These are phyloP conservation scores for Garra rufa DNA, from an alignment of 2,113 vertebrate species.

Conservation along the genomic window DNA sequence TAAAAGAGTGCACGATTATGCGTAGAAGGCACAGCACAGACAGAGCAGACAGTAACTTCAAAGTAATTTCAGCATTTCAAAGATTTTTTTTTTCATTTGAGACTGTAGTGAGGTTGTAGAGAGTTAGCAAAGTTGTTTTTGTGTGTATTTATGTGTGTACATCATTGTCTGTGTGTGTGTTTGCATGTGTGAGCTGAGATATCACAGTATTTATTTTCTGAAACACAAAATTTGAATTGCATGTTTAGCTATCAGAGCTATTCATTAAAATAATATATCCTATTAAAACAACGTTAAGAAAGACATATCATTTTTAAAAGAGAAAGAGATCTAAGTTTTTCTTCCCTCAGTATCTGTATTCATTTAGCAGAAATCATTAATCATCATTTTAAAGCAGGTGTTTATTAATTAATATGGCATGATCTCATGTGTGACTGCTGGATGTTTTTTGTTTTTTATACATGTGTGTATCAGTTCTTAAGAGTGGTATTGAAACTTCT, in stretches of 20 bases:
- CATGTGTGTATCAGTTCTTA: background rate
- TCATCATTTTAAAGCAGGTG: background rate
- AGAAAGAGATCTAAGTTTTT: background rate
- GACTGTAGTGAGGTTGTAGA: background rate
- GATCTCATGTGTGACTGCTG: background rate
- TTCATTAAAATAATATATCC: constrained; percentile 61
- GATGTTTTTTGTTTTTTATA: background rate
- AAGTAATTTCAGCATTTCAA: background rate
- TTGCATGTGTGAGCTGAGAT: constrained; percentile 69
- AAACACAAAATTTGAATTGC: constrained; percentile 77
- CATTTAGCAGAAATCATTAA: background rate
- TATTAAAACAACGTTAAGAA: background rate
- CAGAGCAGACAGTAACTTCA: background rate
- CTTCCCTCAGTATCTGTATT: background rate
- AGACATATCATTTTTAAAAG: background rate
- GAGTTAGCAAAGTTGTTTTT: constrained; percentile 58
- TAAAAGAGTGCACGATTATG: constrained; percentile 51
- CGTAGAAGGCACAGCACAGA: background rate
- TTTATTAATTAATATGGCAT: background rate
- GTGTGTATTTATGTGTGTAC: constrained; percentile 18
- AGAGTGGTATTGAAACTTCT: background rate
- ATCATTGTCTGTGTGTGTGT: constrained; percentile 41
- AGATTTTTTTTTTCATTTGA: background rate
- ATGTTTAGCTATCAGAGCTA: constrained; percentile 70
- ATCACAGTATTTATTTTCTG: constrained; percentile 69